A percentile compares a stretch with the other conserved stretches of the same genome.
Conservation (phyloP, 2,888 invertebrate species). For the Serrognathus titanus region DNA sequence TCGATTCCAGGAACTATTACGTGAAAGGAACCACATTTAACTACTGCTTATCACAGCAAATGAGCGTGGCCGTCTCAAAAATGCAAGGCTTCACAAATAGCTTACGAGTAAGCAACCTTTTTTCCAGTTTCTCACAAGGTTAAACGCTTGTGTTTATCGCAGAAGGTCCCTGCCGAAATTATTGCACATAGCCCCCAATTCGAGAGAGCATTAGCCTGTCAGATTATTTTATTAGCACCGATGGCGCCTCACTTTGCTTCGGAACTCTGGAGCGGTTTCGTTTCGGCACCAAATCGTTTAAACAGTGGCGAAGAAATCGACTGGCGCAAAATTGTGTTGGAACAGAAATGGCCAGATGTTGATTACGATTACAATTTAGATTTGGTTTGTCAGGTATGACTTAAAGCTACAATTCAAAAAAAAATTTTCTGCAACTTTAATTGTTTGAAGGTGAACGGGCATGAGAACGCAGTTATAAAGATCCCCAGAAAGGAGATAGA, state of each 20-base stretch:
- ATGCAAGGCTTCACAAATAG: conserved; percentile 80
- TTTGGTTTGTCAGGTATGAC: conserved; percentile 61
- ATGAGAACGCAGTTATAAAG: conserved; percentile 52
- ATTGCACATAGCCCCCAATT: conserved; percentile 66
- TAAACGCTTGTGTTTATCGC: conserved; percentile 16
- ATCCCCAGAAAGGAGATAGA: conserved; percentile 54
- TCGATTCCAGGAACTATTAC: conserved; percentile 75
- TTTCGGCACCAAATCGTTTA: conserved; percentile 59
- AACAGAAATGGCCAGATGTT: conserved; percentile 76
- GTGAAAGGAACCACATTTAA: conserved; percentile 73
- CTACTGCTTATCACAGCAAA: conserved; percentile 70
- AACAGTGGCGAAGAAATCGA: conserved; percentile 54
- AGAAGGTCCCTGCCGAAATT: conserved; percentile 61
- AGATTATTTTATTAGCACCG: conserved; percentile 83
- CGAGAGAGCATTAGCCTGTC: conserved; percentile 72
- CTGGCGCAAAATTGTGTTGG: conserved; percentile 68
- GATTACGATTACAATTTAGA: conserved; percentile 67
- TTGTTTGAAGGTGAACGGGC: conserved; percentile 51
- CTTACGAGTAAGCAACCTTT: conserved; percentile 56
- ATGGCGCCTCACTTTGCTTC: conserved; percentile 89
- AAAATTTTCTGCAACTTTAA: not conserved
- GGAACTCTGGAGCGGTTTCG: conserved; percentile 83
- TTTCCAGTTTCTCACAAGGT: not conserved
- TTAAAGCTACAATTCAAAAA: conserved; percentile 1
- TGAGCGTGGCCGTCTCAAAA: conserved; percentile 85